Conservation (phyloP, 1,140 invertebrate genomes). For the Achatina immaculata region DNA sequence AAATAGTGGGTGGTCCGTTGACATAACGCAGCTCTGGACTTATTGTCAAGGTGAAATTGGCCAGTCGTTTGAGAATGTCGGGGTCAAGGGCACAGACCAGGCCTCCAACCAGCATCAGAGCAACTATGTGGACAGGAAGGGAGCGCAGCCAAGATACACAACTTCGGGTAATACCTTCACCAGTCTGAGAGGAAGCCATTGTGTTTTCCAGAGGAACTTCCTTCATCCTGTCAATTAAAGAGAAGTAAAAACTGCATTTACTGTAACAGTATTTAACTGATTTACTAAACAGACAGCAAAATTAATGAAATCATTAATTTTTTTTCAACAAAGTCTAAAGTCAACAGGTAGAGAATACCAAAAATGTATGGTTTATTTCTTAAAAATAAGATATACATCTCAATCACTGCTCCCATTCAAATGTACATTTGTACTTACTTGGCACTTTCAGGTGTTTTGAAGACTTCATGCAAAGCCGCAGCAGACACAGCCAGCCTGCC, state of each 20-base stretch:
- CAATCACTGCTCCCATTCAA: too few species aligned
- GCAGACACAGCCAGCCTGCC: slow-evolving; percentile 35
- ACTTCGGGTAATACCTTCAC: slow-evolving; percentile 8
- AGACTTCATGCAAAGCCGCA: slow-evolving; percentile 31
- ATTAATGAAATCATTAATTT: too few species aligned
- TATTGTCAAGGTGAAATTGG: slow-evolving; percentile 85
- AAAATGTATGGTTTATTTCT: too few species aligned
- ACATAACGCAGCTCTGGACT: slow-evolving; percentile 88
- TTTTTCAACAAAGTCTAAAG: too few species aligned
- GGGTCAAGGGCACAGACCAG: slow-evolving; percentile 84
- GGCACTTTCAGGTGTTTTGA: not conserved
- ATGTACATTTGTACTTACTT: not conserved
- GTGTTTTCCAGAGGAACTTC: not conserved
- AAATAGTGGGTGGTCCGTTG: slow-evolving; percentile 82
- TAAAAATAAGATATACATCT: too few species aligned
- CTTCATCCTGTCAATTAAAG: not conserved
- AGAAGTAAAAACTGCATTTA: too few species aligned
- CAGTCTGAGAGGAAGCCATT: not conserved
- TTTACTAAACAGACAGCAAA: too few species aligned
- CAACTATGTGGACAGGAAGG: slow-evolving; percentile 79
- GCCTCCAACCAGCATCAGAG: slow-evolving; percentile 84
- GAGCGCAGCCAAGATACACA: slow-evolving; percentile 74
- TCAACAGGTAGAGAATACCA: too few species aligned
- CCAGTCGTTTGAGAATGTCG: slow-evolving; percentile 82
- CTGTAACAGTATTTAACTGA: too few species aligned